Conservation (phyloP, 2,113 vertebrate genomes). For the Platysternon megacephalum region DNA sequence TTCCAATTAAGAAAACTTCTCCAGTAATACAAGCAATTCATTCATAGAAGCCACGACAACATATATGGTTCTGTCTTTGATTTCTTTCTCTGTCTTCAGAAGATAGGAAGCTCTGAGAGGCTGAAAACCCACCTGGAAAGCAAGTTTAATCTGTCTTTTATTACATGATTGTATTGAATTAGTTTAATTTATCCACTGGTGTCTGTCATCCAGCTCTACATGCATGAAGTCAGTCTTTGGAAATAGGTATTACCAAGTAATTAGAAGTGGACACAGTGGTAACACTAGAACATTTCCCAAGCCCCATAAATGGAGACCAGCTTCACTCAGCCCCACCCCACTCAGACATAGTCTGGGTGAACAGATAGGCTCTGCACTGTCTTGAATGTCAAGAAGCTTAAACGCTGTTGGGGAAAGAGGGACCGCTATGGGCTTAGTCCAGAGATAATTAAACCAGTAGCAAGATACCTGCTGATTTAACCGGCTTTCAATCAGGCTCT, state of each 20-base stretch:
- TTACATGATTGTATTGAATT: background rate
- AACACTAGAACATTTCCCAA: background rate
- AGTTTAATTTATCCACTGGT: background rate
- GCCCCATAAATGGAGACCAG: background rate
- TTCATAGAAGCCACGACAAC: background rate
- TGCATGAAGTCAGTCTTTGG: background rate
- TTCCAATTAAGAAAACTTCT: conserved; percentile 4
- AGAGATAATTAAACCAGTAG: background rate
- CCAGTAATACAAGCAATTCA: background rate
- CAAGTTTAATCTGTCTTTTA: background rate
- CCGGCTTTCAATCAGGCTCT: background rate
- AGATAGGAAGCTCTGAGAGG: background rate
- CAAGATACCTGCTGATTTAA: background rate
- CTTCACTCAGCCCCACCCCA: background rate
- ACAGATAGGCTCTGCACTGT: background rate
- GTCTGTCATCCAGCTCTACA: background rate
- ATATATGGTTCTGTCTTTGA: background rate
- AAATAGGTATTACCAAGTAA: background rate
- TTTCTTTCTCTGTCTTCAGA: background rate
- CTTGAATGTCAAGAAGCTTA: background rate
- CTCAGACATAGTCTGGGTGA: background rate
- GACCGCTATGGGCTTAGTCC: background rate
- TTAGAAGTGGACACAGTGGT: background rate
- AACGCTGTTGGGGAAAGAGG: background rate
- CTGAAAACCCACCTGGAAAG: background rate